phyloP scores from a whole-genome alignment of 2,113 vertebrate species.

The Ceuthmochares aereus region DNA sequence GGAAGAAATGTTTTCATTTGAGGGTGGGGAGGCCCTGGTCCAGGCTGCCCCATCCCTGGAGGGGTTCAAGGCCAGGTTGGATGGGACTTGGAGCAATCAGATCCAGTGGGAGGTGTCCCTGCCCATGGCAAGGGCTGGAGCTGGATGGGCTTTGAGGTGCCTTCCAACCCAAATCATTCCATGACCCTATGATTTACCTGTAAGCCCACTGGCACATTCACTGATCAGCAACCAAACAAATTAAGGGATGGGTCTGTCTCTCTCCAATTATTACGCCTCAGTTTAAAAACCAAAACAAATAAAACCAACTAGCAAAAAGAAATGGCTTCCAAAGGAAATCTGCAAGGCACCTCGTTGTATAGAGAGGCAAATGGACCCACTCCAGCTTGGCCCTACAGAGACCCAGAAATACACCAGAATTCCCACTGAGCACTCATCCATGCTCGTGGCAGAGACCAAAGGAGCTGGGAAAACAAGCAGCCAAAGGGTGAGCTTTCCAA shows the following conservation, averaged over 20 bases:
- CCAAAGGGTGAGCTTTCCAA: background rate
- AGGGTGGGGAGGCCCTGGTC: too few relatives aligned
- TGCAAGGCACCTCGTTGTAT: background rate
- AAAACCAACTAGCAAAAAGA: background rate
- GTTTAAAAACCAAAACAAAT: background rate
- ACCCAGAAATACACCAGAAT: background rate
- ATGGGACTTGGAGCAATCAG: too few relatives aligned
- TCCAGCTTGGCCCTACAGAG: background rate
- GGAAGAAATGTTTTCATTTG: too few relatives aligned
- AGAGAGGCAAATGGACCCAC: background rate
- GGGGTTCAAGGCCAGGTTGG: too few relatives aligned
- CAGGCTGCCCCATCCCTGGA: too few relatives aligned
- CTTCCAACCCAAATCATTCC: too few relatives aligned
- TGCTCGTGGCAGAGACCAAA: background rate
- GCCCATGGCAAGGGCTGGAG: too few relatives aligned
- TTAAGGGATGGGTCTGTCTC: too few relatives aligned
- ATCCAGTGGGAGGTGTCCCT: too few relatives aligned
- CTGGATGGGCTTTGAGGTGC: too few relatives aligned
- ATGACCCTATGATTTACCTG: background rate
- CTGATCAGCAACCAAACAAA: background rate
- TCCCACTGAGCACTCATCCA: accelerated
- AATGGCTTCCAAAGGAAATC: background rate
- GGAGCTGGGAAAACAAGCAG: background rate
- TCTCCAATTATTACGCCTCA: background rate
- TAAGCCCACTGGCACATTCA: background rate